phyloP scores from a whole-genome alignment of 2,888 invertebrate species.

The Lepidocyrtoides sp. region DNA sequence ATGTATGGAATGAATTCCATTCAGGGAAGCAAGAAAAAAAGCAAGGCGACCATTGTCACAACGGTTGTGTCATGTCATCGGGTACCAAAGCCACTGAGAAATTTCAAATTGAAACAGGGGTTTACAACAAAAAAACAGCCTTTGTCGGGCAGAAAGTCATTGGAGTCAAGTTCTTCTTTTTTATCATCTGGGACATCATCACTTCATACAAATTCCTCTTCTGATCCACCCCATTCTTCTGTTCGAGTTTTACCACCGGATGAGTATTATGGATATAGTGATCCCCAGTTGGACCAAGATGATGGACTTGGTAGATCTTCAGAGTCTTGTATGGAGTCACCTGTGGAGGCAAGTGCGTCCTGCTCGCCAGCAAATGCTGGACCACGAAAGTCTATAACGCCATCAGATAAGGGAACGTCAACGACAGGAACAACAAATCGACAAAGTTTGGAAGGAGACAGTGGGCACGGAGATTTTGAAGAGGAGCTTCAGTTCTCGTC shows the following conservation, averaged over 20 bases:
- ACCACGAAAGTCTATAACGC: conserved; percentile 56
- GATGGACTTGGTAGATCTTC: conserved; percentile 65
- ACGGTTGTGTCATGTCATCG: conserved; percentile 72
- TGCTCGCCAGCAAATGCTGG: conserved; percentile 48
- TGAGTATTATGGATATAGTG: conserved; percentile 73
- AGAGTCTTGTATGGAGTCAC: conserved; percentile 61
- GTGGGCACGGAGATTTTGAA: conserved; percentile 81
- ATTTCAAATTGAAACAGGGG: conserved; percentile 69
- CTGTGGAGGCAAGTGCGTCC: conserved; percentile 29
- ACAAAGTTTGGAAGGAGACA: conserved; percentile 72
- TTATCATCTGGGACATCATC: conserved; percentile 69
- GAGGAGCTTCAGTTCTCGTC: conserved; percentile 79
- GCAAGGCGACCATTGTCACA: conserved; percentile 58
- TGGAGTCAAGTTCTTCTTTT: conserved; percentile 70
- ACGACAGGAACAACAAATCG: conserved; percentile 54
- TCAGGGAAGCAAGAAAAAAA: conserved; percentile 69
- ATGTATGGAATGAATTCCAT: conserved; percentile 67
- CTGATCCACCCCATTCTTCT: background rate
- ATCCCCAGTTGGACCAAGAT: conserved; percentile 52
- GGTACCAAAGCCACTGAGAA: conserved; percentile 77
- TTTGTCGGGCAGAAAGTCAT: conserved; percentile 62
- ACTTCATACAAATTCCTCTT: conserved; percentile 58
- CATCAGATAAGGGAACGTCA: conserved; percentile 62
- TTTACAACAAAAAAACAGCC: conserved; percentile 64
- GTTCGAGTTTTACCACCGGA: conserved; percentile 73